Evolutionary conservation across 2,113 vertebrate species (phyloP), one percentile per base, ranked within the genome.

Genomic region (Pogona vitticeps): DNA sequence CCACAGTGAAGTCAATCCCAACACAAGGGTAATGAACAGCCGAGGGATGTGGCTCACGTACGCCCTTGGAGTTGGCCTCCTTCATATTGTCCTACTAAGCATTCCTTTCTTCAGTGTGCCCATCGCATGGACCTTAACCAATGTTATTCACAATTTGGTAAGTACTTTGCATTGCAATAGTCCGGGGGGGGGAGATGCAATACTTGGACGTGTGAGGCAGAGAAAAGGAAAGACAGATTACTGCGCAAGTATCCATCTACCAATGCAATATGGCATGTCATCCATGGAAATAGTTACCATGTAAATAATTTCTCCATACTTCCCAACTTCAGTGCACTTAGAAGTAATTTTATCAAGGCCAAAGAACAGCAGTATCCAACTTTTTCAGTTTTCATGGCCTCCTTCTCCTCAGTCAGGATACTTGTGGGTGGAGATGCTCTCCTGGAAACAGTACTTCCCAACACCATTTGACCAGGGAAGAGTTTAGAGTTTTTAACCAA

Each of bases 21-120:
- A 99, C 93, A 99, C 98, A 0, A 96, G 98, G 56, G 98, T 99
- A 88, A 99, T 99, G 99, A 99, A 97, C 96, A 99, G 99, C 91
- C 97, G 98, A 79, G 99, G 98, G 84, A 99, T 99, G 97, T 99
- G 99, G 99, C 97, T 99, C 94, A 99, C 98, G 0, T 99, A 99
- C 0, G 96, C 98, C 0, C 94, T 99, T 0, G 99, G 98, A 77
- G 98, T 99, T 13, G 98, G 98, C 89, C 96, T 98, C 88, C 98
- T 99, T 93, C 99, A 99, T 95, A 97, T 99, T n/a, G 98, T 99
- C 88, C 97, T 99, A 91, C 93, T 99, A 91, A 99, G 98, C 96
- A 99, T 99, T 90, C 99, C 98, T 65, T 98, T 99, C 98, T 99
- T 98, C 93, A 99, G 98, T 38, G 98, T 99, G 86, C 97, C 98